Evolutionary conservation across 2,113 vertebrate species (phyloP), one percentile per base, ranked within the genome.

Genomic region (Syngnathus typhle): DNA sequence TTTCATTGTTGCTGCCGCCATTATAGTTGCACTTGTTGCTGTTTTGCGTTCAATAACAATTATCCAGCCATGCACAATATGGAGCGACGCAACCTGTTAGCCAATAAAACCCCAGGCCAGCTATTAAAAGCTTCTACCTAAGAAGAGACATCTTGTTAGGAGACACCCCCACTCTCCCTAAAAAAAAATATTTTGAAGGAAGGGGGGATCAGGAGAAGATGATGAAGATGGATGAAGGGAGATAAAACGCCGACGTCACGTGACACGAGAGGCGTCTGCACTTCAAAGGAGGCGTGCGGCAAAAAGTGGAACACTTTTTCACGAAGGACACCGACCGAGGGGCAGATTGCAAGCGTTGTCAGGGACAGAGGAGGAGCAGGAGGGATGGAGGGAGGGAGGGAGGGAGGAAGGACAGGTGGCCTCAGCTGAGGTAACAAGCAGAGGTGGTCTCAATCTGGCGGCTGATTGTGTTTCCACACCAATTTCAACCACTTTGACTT

Each of bases 251-350:
- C 44, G 51, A 58, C 8, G 21, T 39, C 16, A 55, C 47, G 69
- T 65, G 58, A 51, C 46, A 58, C 13, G 44, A 64, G 55, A 74
- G 71, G 75, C 66, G 73, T 75, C 69, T 49, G 39, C 19, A 85
- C 85, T 85, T 87, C 85, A 87, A 85, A 87, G 76, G 72, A 60
- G 43, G 64, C 37, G 44, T 54, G 3, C 36, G 65, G 56, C 75
- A 46, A 74, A 74, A 85, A 81, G 81, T 78, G 75, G 76, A 83
- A 75, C 80, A 70, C 41, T 72, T 71, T 78, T 80, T 77, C 71
- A 64, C 27, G 60, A 71, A 75, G 68, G 65, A 75, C 68, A 15
- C 82, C 80, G 16, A 74, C 75, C 56, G 80, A 64, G 79, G 73
- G 61, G 51, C 8, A 62, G 70, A 82, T 75, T 68, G 73, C 36